A percentile compares a stretch with the other conserved stretches of the same genome.
Conservation (phyloP, 2,797 vertebrate species). For the Carduelis carduelis region DNA sequence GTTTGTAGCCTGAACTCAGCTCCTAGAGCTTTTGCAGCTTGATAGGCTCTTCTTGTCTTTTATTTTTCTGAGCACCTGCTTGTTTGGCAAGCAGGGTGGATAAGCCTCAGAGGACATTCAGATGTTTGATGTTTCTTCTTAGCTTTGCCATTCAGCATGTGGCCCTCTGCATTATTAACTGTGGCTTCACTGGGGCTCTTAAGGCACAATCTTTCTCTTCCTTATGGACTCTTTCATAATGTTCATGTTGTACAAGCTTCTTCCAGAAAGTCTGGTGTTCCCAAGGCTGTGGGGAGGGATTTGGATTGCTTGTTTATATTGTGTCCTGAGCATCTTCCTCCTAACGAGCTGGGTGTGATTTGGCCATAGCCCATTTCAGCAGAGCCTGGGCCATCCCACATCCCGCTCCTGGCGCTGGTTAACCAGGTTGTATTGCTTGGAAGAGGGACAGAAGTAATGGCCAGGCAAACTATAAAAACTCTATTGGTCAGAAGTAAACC, state of each 20-base stretch:
- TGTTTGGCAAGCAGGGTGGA: neutral
- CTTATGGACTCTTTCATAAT: neutral
- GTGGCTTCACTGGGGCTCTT: neutral
- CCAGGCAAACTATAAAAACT: neutral
- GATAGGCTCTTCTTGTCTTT: neutral
- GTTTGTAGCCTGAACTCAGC: neutral
- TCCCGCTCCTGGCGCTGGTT: accelerated
- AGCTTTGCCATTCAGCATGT: neutral
- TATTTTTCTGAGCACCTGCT: neutral
- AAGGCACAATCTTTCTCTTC: neutral
- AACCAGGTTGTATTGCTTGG: neutral
- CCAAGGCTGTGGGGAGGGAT: neutral
- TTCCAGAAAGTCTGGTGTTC: neutral
- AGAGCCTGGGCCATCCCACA: neutral
- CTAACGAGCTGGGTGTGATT: neutral
- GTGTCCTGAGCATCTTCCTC: neutral
- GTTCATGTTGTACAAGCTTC: neutral
- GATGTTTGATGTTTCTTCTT: neutral
- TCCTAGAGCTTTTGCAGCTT: neutral
- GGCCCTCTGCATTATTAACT: neutral
- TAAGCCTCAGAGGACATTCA: neutral
- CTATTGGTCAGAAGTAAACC: neutral
- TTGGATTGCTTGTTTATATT: neutral
- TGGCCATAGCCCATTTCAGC: neutral
- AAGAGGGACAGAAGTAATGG: neutral